Evolutionary conservation across 2,888 invertebrate genomes (phyloP).

Genomic region (Dioctria rufipes): DNA sequence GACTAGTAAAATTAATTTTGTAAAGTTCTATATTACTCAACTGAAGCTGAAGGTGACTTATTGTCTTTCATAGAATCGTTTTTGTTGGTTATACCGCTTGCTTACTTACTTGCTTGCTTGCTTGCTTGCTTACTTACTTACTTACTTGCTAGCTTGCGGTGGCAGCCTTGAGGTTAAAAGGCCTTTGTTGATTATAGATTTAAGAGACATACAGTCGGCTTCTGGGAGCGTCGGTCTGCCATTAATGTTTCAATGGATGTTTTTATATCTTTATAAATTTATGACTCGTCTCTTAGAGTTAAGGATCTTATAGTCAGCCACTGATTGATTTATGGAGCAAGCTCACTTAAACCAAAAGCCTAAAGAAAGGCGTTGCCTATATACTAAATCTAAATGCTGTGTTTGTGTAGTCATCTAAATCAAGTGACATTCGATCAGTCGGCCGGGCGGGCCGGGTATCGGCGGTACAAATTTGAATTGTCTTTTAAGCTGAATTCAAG

Average conservation of each 20-base stretch:
- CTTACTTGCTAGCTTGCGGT: conserved; percentile 21
- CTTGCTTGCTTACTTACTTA: background rate
- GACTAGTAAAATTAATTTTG: background rate
- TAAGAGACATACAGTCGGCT: conserved; percentile 23
- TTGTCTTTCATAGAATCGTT: conserved; percentile 18
- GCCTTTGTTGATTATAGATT: conserved; percentile 26
- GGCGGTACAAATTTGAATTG: background rate
- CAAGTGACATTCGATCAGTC: conserved; percentile 3
- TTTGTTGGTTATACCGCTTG: background rate
- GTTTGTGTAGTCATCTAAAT: background rate
- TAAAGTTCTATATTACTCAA: background rate
- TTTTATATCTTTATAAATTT: conserved; percentile 6
- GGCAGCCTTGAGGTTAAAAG: conserved; percentile 39
- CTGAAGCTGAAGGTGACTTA: conserved; percentile 26
- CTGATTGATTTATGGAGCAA: conserved; percentile 37
- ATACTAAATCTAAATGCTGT: background rate
- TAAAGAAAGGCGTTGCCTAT: conserved; percentile 7
- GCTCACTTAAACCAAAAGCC: background rate
- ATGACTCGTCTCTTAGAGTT: conserved; percentile 24
- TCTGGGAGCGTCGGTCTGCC: conserved; percentile 17
- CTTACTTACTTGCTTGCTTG: background rate
- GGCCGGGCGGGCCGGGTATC: background rate
- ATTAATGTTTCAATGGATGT: background rate
- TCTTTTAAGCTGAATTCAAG: background rate
- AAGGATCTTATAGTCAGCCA: conserved; percentile 14